Percentiles rank a stretch among this genome's conserved stretches.
Evolutionary conservation across 1,140 invertebrate genomes (phyloP).

Genomic region (Fopius arisanus): DNA sequence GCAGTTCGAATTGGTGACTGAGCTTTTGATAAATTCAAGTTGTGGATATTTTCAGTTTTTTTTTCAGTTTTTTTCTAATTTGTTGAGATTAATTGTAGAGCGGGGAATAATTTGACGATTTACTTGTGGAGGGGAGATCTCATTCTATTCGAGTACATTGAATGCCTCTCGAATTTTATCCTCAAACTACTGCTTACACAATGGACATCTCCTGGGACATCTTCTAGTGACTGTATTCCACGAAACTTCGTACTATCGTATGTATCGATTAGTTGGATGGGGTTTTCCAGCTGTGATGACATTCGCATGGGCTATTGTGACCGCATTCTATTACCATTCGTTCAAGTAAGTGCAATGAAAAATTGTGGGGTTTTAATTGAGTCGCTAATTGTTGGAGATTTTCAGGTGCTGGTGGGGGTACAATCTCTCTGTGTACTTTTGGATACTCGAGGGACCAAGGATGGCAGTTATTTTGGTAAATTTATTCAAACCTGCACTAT

Average conservation of each 20-base stretch:
- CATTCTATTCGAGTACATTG: background rate
- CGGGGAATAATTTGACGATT: background rate
- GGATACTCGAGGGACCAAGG: conserved; percentile 87
- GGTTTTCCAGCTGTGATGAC: conserved; percentile 80
- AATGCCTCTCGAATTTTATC: background rate
- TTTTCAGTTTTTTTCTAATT: no score
- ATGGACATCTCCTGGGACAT: background rate
- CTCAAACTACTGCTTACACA: background rate
- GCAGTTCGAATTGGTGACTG: no score
- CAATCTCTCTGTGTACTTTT: conserved; percentile 80
- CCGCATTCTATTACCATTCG: conserved; percentile 65
- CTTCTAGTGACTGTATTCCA: conserved; percentile 78
- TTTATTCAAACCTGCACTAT: background rate
- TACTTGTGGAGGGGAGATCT: background rate
- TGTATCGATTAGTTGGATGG: conserved; percentile 84
- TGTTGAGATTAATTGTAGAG: no score
- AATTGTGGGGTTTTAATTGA: background rate
- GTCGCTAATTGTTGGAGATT: background rate
- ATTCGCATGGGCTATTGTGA: conserved; percentile 74
- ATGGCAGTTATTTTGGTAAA: conserved; percentile 78
- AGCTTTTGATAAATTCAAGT: no score
- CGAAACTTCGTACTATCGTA: conserved; percentile 74
- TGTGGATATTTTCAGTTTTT: no score
- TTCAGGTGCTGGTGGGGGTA: conserved; percentile 86
- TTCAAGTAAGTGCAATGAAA: conserved; percentile 54